A percentile compares a stretch with the other conserved stretches of the same genome.
phyloP scores from a whole-genome alignment of 2,797 vertebrate genomes.

The Tympanoctomys barrerae region DNA sequence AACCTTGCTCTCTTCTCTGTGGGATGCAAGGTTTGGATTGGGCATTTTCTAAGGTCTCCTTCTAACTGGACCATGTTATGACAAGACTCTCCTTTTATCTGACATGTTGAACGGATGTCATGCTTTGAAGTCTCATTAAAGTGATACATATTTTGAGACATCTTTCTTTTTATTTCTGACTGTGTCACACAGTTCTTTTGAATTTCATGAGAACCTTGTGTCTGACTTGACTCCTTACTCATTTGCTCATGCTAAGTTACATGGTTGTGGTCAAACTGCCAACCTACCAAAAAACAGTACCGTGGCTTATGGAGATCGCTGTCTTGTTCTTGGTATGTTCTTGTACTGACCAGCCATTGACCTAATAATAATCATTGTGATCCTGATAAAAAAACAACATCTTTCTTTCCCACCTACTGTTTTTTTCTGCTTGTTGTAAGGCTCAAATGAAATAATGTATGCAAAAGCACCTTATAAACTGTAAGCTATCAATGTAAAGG shows the following conservation, averaged over 20 bases:
- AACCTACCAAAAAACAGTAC: conserved; percentile 75
- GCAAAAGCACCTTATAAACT: conserved; percentile 82
- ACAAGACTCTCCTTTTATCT: conserved; percentile 42
- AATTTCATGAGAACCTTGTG: conserved; percentile 58
- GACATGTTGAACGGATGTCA: conserved; percentile 27
- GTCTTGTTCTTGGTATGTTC: conserved; percentile 78
- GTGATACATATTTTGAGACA: conserved; percentile 26
- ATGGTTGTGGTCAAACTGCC: conserved; percentile 73
- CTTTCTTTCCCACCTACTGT: conserved; percentile 66
- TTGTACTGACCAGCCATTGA: conserved; percentile 74
- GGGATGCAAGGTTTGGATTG: not conserved
- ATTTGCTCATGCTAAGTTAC: conserved; percentile 69
- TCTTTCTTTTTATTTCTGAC: conserved; percentile 64
- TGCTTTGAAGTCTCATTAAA: conserved; percentile 46
- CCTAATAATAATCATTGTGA: conserved; percentile 78
- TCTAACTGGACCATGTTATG: conserved; percentile 26
- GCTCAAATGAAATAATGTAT: conserved; percentile 81
- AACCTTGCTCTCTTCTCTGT: not conserved
- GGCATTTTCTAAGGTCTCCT: conserved; percentile 15
- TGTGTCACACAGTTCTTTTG: conserved; percentile 59
- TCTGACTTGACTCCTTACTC: conserved; percentile 59
- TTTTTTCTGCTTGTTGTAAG: conserved; percentile 80
- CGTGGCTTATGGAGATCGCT: conserved; percentile 79
- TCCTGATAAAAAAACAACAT: conserved; percentile 59
- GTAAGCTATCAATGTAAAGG: conserved; percentile 82